These are phyloP conservation scores for Myrmecophaga tridactyla DNA, from an alignment of 2,113 vertebrate species.

Conservation along the genomic window DNA sequence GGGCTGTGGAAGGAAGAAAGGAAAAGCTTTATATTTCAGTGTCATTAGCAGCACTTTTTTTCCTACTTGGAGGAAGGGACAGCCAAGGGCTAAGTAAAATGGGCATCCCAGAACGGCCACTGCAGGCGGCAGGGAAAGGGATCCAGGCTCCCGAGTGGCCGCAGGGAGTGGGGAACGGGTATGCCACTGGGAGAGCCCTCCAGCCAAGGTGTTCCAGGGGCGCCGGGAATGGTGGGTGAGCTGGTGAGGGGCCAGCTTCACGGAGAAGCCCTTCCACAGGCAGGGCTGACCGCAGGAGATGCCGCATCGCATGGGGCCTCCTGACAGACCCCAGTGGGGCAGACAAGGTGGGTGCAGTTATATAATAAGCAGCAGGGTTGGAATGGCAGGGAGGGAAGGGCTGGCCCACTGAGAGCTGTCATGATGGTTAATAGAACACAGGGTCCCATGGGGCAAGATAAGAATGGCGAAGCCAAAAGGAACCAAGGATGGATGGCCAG, in stretches of 20 bases:
- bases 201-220: rapidly evolving
- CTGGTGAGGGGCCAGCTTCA: no score
- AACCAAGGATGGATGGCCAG: no score
- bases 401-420: background rate
- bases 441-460: background rate
- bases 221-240: background rate
- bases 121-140: no score
- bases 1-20: background rate
- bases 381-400: background rate
- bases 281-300: rapidly evolving
- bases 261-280: background rate
- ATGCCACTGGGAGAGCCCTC: background rate
- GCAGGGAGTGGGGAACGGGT: rapidly evolving
- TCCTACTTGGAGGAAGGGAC: background rate
- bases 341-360: background rate
- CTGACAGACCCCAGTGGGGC: no score
- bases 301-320: no score
- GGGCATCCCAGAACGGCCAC: rapidly evolving
- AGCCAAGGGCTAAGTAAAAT: no score
- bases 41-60: background rate
- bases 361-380: no score
- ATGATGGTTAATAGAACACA: background rate
- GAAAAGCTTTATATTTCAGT: rapidly evolving
- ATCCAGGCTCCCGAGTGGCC: background rate
- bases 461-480: background rate